Evolutionary conservation across 2,797 vertebrate species (phyloP).

Genomic region (Ispidina lecontei): DNA sequence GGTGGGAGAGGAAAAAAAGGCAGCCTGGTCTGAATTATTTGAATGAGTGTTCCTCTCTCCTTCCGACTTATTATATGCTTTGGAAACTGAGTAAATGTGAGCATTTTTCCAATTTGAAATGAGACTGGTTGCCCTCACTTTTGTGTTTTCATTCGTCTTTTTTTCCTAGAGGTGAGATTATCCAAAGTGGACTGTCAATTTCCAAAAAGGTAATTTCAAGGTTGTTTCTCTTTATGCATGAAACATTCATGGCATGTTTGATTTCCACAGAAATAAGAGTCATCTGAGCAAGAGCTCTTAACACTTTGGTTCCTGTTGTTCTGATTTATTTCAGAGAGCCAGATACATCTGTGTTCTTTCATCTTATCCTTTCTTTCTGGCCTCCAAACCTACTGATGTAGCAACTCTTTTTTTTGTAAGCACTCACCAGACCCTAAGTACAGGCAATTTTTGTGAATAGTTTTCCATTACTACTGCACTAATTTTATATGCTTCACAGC

Average conservation of each 20-base stretch:
- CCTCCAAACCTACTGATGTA: neutral
- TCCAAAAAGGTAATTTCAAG: neutral
- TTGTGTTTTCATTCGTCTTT: neutral
- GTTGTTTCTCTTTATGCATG: neutral
- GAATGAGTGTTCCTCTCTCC: neutral
- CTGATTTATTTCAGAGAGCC: neutral
- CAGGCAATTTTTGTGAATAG: conserved; percentile 12
- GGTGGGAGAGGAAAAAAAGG: neutral
- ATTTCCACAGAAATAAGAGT: neutral
- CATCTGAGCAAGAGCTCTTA: neutral
- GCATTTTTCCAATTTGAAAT: neutral
- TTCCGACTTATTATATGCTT: neutral
- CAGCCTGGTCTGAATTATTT: neutral
- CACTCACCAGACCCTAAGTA: neutral
- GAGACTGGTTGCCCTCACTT: neutral
- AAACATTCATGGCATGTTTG: neutral
- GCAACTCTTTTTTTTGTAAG: conserved; percentile 13
- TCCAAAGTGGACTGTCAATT: neutral
- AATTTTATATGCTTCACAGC: conserved; percentile 2
- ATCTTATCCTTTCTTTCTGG: neutral
- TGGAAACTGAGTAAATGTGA: neutral
- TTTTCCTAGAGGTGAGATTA: neutral
- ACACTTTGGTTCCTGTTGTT: neutral
- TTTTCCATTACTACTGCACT: neutral
- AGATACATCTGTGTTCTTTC: neutral